Evolutionary conservation across 2,797 vertebrate species (phyloP).

Genomic region (Sebastes reedi): DNA sequence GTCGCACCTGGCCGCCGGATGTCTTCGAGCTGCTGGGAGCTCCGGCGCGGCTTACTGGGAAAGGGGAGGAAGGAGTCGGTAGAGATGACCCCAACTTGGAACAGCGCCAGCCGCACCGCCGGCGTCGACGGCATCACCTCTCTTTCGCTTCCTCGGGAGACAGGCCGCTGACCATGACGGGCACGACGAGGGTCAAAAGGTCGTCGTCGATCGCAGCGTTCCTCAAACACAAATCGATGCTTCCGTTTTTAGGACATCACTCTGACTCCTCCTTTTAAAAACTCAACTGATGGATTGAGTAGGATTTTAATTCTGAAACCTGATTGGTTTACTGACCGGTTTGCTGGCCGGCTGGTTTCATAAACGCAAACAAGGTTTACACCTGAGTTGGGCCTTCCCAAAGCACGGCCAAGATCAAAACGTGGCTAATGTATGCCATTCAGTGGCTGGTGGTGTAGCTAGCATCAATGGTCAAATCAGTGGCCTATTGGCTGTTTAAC

Average conservation of each 20-base stretch:
- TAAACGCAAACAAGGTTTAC: background rate
- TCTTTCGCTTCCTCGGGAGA: slow-evolving; percentile 26
- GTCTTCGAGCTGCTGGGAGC: slow-evolving; percentile 88
- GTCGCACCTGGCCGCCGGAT: slow-evolving; percentile 70
- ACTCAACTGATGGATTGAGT: background rate
- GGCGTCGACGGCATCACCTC: slow-evolving; percentile 16
- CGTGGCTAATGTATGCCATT: too few species aligned
- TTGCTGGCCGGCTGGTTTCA: background rate
- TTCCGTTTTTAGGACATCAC: slow-evolving; percentile 32
- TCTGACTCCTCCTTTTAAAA: slow-evolving; percentile 33
- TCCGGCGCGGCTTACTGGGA: slow-evolving; percentile 48
- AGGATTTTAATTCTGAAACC: background rate
- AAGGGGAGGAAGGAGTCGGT: background rate
- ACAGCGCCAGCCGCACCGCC: background rate
- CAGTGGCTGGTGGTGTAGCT: too few species aligned
- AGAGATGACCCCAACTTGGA: background rate
- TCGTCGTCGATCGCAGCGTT: slow-evolving; percentile 77
- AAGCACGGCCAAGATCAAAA: background rate
- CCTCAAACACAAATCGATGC: slow-evolving; percentile 78
- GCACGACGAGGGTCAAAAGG: slow-evolving; percentile 67
- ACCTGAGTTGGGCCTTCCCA: background rate
- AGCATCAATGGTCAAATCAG: too few species aligned
- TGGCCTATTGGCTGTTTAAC: background rate
- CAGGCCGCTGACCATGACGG: slow-evolving; percentile 6
- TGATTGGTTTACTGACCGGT: background rate